phyloP scores from a whole-genome alignment of 1,140 invertebrate species.

The Bombus superbus region DNA sequence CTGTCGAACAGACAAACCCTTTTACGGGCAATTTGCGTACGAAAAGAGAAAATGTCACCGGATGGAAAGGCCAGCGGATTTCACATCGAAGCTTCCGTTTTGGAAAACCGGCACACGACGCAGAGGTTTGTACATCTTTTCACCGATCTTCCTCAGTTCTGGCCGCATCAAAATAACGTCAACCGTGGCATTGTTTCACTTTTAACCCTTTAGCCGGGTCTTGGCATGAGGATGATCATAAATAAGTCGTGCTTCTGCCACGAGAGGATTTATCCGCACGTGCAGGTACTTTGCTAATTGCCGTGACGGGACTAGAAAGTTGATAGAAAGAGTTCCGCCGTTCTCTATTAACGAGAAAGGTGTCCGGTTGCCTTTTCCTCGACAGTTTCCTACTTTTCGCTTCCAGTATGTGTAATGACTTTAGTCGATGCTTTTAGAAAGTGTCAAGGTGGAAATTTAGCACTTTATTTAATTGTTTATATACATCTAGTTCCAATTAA shows the following conservation, averaged over 20 bases:
- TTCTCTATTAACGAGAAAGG: conserved; percentile 16
- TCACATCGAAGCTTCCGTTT: not conserved
- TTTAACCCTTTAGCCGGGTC: conserved; percentile 62
- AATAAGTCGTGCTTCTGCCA: conserved; percentile 13
- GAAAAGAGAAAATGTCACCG: conserved; percentile 27
- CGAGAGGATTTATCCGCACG: conserved; percentile 53
- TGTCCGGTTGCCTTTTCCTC: not conserved
- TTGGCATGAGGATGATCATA: not conserved
- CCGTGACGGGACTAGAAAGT: conserved; percentile 59
- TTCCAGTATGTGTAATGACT: not conserved
- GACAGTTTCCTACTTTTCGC: not conserved
- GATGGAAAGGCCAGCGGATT: not conserved
- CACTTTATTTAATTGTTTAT: not conserved
- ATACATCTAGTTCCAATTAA: no score
- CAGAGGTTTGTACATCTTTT: conserved; percentile 1
- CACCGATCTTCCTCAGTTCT: not conserved
- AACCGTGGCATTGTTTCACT: conserved; percentile 59
- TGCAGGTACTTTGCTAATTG: conserved; percentile 66
- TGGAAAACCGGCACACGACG: conserved; percentile 19
- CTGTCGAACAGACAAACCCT: not conserved
- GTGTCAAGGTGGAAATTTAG: not conserved
- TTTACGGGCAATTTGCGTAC: not conserved
- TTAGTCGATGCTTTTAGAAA: not conserved
- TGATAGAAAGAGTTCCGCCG: conserved; percentile 30
- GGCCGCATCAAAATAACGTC: conserved; percentile 52